phyloP scores from a whole-genome alignment of 2,113 vertebrate genomes.

The Probosciger aterrimus region DNA sequence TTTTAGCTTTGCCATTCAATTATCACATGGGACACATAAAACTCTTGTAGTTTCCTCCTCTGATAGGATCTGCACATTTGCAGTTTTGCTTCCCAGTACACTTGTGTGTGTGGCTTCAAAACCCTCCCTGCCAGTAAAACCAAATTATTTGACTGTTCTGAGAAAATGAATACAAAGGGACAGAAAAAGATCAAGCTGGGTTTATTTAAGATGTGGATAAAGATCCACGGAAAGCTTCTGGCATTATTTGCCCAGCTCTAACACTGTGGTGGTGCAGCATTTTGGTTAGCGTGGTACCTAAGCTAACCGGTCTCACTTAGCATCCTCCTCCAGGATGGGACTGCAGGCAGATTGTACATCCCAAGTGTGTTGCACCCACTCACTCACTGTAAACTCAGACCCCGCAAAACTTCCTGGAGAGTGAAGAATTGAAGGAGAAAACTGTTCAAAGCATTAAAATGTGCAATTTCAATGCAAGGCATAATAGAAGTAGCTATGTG shows the following conservation, averaged over 20 bases:
- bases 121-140: neutral
- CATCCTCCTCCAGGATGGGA: neutral
- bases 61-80: neutral
- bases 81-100: neutral
- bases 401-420: neutral
- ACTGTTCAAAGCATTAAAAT: neutral
- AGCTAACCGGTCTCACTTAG: neutral
- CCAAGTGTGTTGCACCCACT: neutral
- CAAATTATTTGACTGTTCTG: neutral
- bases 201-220: conserved; percentile 28
- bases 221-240: neutral
- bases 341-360: neutral
- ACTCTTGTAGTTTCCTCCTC: neutral
- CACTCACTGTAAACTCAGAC: neutral
- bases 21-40: neutral
- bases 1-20: neutral
- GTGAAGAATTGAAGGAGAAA: neutral
- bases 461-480: neutral
- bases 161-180: neutral
- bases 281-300: neutral
- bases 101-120: neutral
- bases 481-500: neutral
- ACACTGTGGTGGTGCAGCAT: neutral
- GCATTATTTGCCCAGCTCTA: neutral
- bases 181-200: conserved; percentile 3